Conservation (phyloP, 2,113 vertebrate species). For the Carassius carassius region DNA sequence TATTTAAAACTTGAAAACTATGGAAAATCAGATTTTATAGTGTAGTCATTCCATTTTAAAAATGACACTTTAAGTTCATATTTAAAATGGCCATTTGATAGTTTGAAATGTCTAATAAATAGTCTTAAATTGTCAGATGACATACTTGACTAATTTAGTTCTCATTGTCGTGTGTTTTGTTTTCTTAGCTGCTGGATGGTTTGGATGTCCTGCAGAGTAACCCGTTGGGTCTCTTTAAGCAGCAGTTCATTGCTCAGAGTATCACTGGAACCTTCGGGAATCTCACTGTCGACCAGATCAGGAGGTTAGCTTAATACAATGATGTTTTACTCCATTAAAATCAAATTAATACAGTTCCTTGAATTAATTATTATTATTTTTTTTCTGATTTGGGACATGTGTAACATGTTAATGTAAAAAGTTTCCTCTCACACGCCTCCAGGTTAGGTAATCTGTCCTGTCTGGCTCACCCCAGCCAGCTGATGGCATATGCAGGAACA, state of each 20-base stretch:
- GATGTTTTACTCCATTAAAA: background rate
- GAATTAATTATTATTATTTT: background rate
- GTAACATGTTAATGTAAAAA: background rate
- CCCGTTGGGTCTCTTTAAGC: slow-evolving; percentile 63
- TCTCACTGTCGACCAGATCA: slow-evolving; percentile 70
- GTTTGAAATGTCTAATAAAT: background rate
- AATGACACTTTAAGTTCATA: background rate
- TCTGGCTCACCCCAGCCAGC: slow-evolving; percentile 66
- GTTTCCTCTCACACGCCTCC: background rate
- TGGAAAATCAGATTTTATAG: no score
- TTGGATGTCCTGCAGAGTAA: slow-evolving; percentile 72
- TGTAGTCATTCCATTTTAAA: background rate
- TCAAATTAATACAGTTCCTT: background rate
- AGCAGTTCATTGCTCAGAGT: slow-evolving; percentile 71
- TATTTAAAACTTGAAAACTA: background rate
- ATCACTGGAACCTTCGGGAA: slow-evolving; percentile 68
- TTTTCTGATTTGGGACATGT: background rate
- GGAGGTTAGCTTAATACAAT: slow-evolving; percentile 62
- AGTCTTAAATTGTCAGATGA: background rate
- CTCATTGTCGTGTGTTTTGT: background rate
- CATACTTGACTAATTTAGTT: background rate
- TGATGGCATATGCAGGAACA: slow-evolving; percentile 67
- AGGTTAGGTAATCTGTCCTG: slow-evolving; percentile 75
- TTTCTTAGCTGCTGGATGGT: slow-evolving; percentile 70
- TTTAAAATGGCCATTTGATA: background rate